phyloP scores from a whole-genome alignment of 2,797 vertebrate genomes.

The Dermochelys coriacea region DNA sequence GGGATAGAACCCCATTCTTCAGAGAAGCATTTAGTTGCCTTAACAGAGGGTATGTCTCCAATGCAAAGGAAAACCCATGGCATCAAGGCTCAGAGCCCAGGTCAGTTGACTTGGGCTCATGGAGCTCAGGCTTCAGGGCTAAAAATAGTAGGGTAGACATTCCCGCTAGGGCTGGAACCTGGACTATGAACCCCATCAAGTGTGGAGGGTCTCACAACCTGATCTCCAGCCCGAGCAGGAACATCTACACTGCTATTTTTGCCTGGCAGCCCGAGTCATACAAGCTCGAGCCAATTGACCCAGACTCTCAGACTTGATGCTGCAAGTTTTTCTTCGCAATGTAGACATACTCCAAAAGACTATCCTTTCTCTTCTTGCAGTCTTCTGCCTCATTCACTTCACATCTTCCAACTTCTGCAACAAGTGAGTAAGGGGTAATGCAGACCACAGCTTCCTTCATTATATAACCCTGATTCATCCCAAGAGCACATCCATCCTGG shows the following conservation, averaged over 20 bases:
- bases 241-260: background rate
- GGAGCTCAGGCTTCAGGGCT: background rate
- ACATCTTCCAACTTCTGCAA: background rate
- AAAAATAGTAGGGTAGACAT: background rate
- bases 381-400: background rate
- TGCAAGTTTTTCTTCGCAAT: background rate
- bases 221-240: background rate
- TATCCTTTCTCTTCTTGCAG: fast-evolving
- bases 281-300: background rate
- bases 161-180: background rate
- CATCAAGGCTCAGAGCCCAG: background rate
- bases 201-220: background rate
- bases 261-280: background rate
- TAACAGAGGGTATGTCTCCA: background rate
- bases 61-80: background rate
- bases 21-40: background rate
- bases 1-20: background rate
- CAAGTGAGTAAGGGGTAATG: background rate
- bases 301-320: background rate
- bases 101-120: background rate
- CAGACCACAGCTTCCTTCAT: background rate
- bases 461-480: background rate
- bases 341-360: background rate
- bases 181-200: background rate
- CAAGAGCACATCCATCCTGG: background rate